phyloP scores from a whole-genome alignment of 1,140 invertebrate genomes.

The Spodoptera litura region DNA sequence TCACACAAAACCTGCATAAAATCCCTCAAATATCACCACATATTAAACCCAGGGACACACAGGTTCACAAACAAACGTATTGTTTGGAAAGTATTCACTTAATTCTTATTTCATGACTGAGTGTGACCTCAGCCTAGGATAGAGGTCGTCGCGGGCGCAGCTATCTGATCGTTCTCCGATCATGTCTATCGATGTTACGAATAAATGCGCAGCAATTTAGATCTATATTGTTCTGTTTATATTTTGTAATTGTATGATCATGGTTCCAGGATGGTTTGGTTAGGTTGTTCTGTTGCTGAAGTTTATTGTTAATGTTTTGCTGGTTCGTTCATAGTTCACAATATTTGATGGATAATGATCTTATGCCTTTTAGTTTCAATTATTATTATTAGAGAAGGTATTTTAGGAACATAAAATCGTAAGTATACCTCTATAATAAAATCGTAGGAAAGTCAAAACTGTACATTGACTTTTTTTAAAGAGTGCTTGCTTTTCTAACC shows the following conservation, averaged over 20 bases:
- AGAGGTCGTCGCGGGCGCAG: slow-evolving; percentile 60
- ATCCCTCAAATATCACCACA: not conserved
- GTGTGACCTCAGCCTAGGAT: slow-evolving; percentile 65
- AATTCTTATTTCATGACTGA: slow-evolving; percentile 73
- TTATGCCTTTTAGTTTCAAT: too few species aligned
- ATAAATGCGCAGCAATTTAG: slow-evolving; percentile 47
- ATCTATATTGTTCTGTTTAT: slow-evolving; percentile 34
- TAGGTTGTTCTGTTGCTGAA: not conserved
- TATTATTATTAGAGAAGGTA: too few species aligned
- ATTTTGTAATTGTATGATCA: slow-evolving; percentile 43
- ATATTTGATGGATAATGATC: too few species aligned
- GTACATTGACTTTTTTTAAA: too few species aligned
- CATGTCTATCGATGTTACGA: slow-evolving; percentile 67
- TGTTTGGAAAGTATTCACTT: slow-evolving; percentile 61
- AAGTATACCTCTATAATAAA: too few species aligned
- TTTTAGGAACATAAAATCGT: too few species aligned
- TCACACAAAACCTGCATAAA: not conserved
- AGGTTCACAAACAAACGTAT: slow-evolving; percentile 47
- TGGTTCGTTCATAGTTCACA: too few species aligned
- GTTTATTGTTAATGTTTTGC: too few species aligned
- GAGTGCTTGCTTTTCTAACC: too few species aligned
- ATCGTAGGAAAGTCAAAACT: too few species aligned
- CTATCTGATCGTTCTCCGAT: slow-evolving; percentile 71
- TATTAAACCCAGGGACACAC: slow-evolving; percentile 33
- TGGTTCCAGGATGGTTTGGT: not conserved